A percentile compares a stretch with the other conserved stretches of the same genome.
These are phyloP conservation scores for Aleiodes alternator DNA, from an alignment of 2,888 invertebrate species.

Conservation along the genomic window DNA sequence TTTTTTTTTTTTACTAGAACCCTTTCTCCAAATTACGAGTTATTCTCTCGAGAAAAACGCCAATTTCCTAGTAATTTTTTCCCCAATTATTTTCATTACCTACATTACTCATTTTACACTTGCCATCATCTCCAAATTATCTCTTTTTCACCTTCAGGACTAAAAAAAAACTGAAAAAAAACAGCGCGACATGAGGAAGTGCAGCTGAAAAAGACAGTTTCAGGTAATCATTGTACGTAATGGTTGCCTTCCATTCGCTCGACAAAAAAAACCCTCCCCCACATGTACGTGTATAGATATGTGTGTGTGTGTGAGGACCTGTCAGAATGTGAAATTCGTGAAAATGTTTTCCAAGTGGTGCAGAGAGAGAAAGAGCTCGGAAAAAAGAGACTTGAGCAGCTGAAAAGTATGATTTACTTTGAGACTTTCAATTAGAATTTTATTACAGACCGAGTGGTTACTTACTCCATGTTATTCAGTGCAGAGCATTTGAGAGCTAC, in stretches of 20 bases:
- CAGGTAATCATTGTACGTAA: slow-evolving; percentile 53
- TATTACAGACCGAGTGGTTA: slow-evolving; percentile 6
- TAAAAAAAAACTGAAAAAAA: slow-evolving; percentile 5
- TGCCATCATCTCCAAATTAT: slow-evolving; percentile 12
- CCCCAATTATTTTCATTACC: too few relatives aligned
- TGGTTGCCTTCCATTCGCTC: slow-evolving; percentile 36
- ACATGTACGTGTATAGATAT: not conserved
- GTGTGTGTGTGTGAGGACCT: not conserved
- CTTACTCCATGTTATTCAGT: slow-evolving; percentile 10
- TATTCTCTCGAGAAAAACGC: too few relatives aligned
- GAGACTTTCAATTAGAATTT: slow-evolving; percentile 14
- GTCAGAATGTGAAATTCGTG: slow-evolving; percentile 9
- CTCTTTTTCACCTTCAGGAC: not conserved
- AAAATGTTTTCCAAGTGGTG: slow-evolving; percentile 13
- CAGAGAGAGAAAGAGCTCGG: not conserved
- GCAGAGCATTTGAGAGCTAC: not conserved
- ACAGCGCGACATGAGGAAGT: slow-evolving; percentile 9
- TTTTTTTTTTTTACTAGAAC: too few relatives aligned
- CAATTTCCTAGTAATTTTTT: too few relatives aligned
- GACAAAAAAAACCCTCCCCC: not conserved
- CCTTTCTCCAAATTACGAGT: too few relatives aligned
- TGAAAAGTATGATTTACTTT: slow-evolving; percentile 4
- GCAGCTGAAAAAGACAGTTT: slow-evolving; percentile 50
- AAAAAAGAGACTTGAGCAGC: not conserved
- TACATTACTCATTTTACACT: too few relatives aligned